Evolutionary conservation across 1,140 invertebrate species (phyloP).

Genomic region (Agrypnia vestita): DNA sequence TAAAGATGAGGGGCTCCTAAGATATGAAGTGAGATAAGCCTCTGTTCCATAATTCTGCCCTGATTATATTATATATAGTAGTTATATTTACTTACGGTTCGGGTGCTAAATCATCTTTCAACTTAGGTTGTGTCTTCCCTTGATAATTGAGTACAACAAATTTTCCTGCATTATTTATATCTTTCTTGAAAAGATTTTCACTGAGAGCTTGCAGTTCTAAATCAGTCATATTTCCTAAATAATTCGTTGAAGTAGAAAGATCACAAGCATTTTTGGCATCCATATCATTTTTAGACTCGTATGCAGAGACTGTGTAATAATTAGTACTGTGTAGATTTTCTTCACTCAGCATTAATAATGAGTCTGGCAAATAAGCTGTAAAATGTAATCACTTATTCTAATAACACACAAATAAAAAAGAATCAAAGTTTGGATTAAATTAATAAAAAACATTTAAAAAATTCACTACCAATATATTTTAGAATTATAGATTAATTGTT

Average conservation of each 20-base stretch:
- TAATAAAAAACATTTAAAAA: too few species aligned
- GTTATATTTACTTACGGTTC: conserved; percentile 13
- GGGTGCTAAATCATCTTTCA: conserved; percentile 26
- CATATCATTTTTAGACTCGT: too few species aligned
- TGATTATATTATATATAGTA: not conserved
- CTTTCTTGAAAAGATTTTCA: conserved; percentile 19
- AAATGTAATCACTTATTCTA: not conserved
- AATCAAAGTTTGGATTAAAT: too few species aligned
- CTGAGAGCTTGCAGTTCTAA: conserved; percentile 24
- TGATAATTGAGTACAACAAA: conserved; percentile 30
- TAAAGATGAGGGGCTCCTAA: too few species aligned
- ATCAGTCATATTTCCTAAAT: conserved; percentile 4
- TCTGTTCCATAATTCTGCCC: not conserved
- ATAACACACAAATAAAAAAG: too few species aligned
- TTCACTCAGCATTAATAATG: not conserved
- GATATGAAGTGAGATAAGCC: too few species aligned
- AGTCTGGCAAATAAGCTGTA: not conserved
- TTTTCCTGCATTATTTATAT: conserved; percentile 26
- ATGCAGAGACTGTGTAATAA: not conserved
- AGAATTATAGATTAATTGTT: too few species aligned
- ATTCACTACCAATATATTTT: too few species aligned
- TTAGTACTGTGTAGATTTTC: not conserved
- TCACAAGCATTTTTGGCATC: too few species aligned
- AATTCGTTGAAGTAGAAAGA: too few species aligned
- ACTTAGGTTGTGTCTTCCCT: conserved; percentile 1